Conservation (phyloP, 1,140 invertebrate species). For the Drosophila ohnishii region DNA sequence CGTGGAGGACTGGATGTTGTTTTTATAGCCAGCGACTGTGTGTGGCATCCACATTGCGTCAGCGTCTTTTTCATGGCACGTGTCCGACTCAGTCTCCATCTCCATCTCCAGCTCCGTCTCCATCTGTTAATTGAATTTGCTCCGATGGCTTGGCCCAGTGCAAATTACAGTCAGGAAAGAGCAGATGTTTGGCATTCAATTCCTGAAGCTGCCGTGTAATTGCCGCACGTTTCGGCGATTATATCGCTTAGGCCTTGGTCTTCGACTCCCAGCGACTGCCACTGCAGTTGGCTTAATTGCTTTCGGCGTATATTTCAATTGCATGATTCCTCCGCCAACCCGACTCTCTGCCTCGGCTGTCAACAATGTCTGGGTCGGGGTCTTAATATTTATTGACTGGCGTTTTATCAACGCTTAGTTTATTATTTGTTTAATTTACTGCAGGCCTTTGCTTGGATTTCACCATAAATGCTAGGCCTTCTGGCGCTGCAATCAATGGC, state of each 20-base stretch:
- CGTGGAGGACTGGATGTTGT: conserved; percentile 57
- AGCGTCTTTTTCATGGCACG: conserved; percentile 52
- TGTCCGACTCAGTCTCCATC: conserved; percentile 29
- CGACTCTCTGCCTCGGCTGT: background rate
- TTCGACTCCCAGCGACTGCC: conserved; percentile 17
- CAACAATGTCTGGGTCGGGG: conserved; percentile 27
- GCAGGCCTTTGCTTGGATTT: conserved; percentile 8
- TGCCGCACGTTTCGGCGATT: conserved; percentile 78
- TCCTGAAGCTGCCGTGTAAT: conserved; percentile 70
- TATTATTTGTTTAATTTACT: conserved; percentile 50
- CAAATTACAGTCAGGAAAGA: conserved; percentile 39
- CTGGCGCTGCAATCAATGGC: conserved; percentile 4
- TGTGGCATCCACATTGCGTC: conserved; percentile 37
- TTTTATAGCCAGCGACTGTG: conserved; percentile 58
- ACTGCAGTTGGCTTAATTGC: conserved; percentile 65
- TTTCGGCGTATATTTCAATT: conserved; percentile 28
- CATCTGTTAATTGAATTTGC: conserved; percentile 72
- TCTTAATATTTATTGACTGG: conserved; percentile 35
- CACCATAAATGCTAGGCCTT: conserved; percentile 10
- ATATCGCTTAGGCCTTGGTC: conserved; percentile 70
- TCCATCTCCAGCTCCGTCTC: conserved; percentile 9
- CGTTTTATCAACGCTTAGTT: conserved; percentile 30
- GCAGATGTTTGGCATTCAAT: conserved; percentile 73
- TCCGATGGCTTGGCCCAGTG: conserved; percentile 26
- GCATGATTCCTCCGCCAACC: conserved; percentile 29